Conservation (phyloP, 2,888 invertebrate species). For the Synergus japonicus region DNA sequence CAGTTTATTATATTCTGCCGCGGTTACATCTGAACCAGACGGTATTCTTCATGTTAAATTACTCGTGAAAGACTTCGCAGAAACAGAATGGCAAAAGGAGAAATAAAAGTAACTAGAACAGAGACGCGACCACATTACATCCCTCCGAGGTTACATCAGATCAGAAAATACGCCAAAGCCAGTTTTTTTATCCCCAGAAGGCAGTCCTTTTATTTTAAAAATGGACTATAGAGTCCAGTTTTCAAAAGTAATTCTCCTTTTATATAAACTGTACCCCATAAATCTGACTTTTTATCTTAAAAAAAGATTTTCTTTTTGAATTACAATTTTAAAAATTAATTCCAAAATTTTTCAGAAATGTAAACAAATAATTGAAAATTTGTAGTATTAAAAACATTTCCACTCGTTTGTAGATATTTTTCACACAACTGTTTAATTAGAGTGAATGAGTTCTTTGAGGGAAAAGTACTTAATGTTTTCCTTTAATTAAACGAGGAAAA, state of each 20-base stretch:
- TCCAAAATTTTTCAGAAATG: neutral
- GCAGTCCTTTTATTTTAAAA: neutral
- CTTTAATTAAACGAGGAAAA: conserved; percentile 13
- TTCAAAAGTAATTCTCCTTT: neutral
- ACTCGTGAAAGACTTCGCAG: conserved; percentile 34
- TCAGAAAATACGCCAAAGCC: neutral
- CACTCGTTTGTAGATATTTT: neutral
- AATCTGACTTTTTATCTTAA: neutral
- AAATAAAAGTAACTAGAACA: conserved; percentile 19
- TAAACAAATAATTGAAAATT: too few species aligned
- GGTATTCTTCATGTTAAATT: conserved; percentile 26
- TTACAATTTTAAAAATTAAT: neutral
- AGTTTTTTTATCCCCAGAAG: conserved; percentile 1
- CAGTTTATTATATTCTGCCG: neutral
- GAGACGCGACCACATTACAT: conserved; percentile 21
- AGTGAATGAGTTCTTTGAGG: conserved; percentile 13
- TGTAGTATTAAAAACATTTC: neutral
- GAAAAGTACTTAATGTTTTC: conserved; percentile 9
- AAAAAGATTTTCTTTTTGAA: neutral
- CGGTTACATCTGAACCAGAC: conserved; percentile 32
- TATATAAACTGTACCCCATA: neutral
- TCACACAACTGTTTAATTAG: neutral
- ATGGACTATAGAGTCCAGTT: neutral
- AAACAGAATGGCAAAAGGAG: conserved; percentile 16
- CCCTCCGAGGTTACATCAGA: conserved; percentile 7